Evolutionary conservation across 1,140 invertebrate species (phyloP).

Genomic region (Drosophila lacteicornis): DNA sequence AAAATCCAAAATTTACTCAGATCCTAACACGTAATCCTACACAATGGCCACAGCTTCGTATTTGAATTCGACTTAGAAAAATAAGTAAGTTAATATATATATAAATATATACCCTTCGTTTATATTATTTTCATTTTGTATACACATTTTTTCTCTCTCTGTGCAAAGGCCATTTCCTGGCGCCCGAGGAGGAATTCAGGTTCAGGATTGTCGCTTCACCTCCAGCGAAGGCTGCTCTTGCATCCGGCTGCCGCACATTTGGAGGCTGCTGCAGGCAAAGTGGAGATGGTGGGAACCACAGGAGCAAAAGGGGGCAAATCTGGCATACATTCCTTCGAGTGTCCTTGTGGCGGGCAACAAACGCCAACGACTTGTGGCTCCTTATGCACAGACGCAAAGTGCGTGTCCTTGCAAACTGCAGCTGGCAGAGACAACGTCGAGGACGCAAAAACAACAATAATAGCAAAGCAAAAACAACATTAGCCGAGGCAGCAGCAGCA

Average conservation of each 20-base stretch:
- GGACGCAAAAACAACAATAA: slow-evolving; percentile 48
- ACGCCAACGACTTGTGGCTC: slow-evolving; percentile 61
- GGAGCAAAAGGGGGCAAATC: slow-evolving; percentile 25
- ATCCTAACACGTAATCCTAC: no score
- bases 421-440: slow-evolving; percentile 60
- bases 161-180: slow-evolving; percentile 16
- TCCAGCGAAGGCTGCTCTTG: slow-evolving; percentile 48
- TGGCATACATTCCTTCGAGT: slow-evolving; percentile 50
- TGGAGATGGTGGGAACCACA: neutral
- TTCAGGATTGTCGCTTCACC: slow-evolving; percentile 60
- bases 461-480: slow-evolving; percentile 15
- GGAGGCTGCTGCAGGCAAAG: neutral
- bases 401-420: slow-evolving; percentile 58
- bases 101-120: no score
- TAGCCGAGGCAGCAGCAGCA: neutral
- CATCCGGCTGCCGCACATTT: slow-evolving; percentile 36
- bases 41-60: neutral
- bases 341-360: slow-evolving; percentile 57
- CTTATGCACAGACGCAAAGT: slow-evolving; percentile 38
- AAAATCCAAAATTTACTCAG: no score
- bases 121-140: neutral
- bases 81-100: neutral
- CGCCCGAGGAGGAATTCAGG: slow-evolving; percentile 32
- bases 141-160: neutral
- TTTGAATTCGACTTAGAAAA: no score